Conservation (phyloP, 2,797 vertebrate genomes). For the Oreortyx pictus region DNA sequence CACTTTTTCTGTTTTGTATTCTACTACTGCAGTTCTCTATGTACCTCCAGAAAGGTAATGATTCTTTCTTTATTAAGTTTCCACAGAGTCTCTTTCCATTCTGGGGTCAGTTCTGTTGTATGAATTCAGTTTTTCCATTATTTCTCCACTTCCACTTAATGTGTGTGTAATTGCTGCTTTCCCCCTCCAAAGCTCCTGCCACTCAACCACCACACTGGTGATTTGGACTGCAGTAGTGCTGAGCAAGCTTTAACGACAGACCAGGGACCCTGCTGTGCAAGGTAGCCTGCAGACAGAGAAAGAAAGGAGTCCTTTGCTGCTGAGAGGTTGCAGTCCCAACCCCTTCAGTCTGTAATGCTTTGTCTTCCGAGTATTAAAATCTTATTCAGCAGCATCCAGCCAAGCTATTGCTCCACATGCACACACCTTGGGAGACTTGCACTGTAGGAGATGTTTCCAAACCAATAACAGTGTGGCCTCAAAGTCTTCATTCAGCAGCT, state of each 20-base stretch:
- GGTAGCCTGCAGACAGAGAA: neutral
- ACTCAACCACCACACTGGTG: conserved; percentile 41
- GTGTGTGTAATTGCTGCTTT: conserved; percentile 26
- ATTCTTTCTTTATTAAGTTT: conserved; percentile 53
- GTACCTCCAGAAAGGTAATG: conserved; percentile 33
- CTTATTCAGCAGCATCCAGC: neutral
- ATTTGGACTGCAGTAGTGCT: conserved; percentile 7
- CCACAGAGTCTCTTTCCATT: conserved; percentile 50
- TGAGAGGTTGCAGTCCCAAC: neutral
- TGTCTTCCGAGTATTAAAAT: conserved; percentile 6
- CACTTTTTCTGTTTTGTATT: conserved; percentile 9
- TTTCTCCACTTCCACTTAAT: conserved; percentile 42
- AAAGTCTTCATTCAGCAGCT: neutral
- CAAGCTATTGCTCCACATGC: neutral
- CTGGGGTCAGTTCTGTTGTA: conserved; percentile 33
- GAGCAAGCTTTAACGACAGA: conserved; percentile 35
- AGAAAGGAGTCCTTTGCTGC: conserved; percentile 29
- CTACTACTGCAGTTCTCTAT: rapidly evolving
- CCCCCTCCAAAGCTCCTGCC: conserved; percentile 50
- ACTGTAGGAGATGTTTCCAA: neutral
- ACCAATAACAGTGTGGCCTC: rapidly evolving
- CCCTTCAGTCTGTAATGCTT: neutral
- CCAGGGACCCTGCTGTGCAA: neutral
- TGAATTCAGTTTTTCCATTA: conserved; percentile 49
- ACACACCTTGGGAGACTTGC: neutral